Base-by-base conservation (phyloP, 2,797 vertebrate genomes). In the Protosalanx chinensis region DNA sequence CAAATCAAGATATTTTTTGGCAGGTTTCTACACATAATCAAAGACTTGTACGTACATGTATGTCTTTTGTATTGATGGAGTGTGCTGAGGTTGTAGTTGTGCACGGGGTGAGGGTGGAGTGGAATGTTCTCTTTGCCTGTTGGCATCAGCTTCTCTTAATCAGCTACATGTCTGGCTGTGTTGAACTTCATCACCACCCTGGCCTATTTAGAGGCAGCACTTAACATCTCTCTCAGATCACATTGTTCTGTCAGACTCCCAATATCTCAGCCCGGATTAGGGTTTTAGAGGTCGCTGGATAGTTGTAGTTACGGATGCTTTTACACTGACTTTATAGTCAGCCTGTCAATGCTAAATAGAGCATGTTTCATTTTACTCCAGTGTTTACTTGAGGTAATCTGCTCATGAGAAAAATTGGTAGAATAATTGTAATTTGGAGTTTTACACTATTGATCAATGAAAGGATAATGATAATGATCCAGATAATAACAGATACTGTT, bases 341-440 rank as follows among this genome's bases (percentile, higher is more conserved):
- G 41, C 10, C 10, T 13, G 41, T 46, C 3, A 46, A 46, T 46
- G 41, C 41, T 12, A 46, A 46, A 8, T 2, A 13, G 7, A 46
- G 41, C 41, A 46, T 13, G 41, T 46, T 46, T 46, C 3, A 13
- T 46, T 46, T 46, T 12, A 33, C 20, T n/a, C 20, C 5, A n/a
- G 27, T 32, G 15, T 70, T 62, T 32, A 62, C 37, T 70, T 51
- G 59, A 61, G 35, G 68, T 70, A 68, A 67, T 32, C 5, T 23
- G 20, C 1, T 32, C 35, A 20, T 16, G 7, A 66, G 0, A 23
- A 29, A 46, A 20, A 58, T 58, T 20, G 12, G 1, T n/a, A 53
- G 35, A 72, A 62, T 79, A 60, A 75, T 68, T 67, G 76, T 68
- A 83, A 79, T 67, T 68, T 67, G 75, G 70, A 83, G 77, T 68